Evolutionary conservation across 1,140 invertebrate species (phyloP).

Genomic region (Drosophila mauritiana): DNA sequence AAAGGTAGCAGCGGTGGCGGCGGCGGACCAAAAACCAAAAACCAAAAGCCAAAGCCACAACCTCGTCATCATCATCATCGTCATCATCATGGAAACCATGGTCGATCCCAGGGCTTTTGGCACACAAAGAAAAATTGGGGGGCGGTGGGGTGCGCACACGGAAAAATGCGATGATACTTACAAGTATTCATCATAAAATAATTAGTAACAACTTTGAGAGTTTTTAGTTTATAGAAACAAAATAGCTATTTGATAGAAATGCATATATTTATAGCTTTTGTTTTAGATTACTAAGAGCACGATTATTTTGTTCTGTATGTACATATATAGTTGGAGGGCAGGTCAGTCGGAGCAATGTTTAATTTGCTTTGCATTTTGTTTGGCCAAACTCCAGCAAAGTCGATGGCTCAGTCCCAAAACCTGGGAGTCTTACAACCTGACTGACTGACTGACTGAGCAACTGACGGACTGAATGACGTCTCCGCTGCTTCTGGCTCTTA

Average conservation of each 20-base stretch:
- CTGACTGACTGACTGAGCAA: conserved; percentile 28
- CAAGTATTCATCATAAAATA: too few species aligned
- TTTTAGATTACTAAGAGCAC: too few species aligned
- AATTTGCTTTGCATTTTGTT: conserved; percentile 79
- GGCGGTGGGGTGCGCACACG: conserved; percentile 2
- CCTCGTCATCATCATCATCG: conserved; percentile 68
- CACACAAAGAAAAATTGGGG: conserved; percentile 30
- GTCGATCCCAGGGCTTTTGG: conserved; percentile 59
- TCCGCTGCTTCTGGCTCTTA: conserved; percentile 35
- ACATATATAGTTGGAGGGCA: conserved; percentile 22
- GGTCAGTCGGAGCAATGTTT: conserved; percentile 55
- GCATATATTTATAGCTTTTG: not conserved
- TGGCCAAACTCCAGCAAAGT: conserved; percentile 59
- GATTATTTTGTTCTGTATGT: conserved; percentile 1
- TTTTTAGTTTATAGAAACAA: too few species aligned
- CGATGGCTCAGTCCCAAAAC: conserved; percentile 20
- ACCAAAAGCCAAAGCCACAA: conserved; percentile 64
- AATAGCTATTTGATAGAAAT: not conserved
- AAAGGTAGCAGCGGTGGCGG: conserved; percentile 61
- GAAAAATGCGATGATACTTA: not conserved
- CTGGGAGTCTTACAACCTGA: conserved; percentile 12
- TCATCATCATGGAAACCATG: conserved; percentile 39
- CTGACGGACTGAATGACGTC: conserved; percentile 47
- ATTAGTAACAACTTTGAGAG: too few species aligned
- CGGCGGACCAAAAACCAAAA: conserved; percentile 61